Evolutionary conservation across 1,140 invertebrate genomes (phyloP), one percentile per base, ranked within the genome.

Genomic region (Acyrthosiphon pisum): DNA sequence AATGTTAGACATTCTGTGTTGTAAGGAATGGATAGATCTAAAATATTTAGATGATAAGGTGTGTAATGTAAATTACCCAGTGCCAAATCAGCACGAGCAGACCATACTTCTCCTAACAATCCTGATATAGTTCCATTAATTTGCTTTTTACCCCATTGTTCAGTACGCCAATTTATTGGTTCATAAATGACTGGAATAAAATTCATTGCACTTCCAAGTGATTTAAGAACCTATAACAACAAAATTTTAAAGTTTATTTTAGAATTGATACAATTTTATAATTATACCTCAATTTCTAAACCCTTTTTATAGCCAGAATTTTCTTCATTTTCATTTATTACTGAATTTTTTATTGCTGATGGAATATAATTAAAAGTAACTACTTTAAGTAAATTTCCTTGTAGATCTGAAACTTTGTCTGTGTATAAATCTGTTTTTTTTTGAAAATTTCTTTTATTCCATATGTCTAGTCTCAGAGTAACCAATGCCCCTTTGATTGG

Each of bases 1-100:
- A 98, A 98, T 2, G 97, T 98, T 88, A 98, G 96, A 94, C 97
- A 98, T 94, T 98, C 97, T 0, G 97, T 96, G 90, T 96, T 97
- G 91, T 98, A 98, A 0, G 97, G 97, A 83, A 96, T 96, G n/a
- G 96, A 97, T 48, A 98, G 95, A 94, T 98, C 98, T 90, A 97
- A 96, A 30, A 97, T 94, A 92, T 96, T 95, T 56, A 97, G 94
- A 94, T 98, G 96, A 92, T 96, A 96, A 22, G 96, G 95, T 2
- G 96, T 97, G 93, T 98, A 97, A 94, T 97, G 96, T 60, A 98
- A 95, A 95, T 98, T 97, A 0, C 97, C 97, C 18, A 98, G 95
- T 89, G 97, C 97, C 93, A 98, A 96, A 91, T 97, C 97, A 2
- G 97, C 97, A 91, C 95, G 95, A 37, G 96, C 96, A 44, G 95